Evolutionary conservation across 2,888 invertebrate genomes (phyloP), one percentile per base, ranked within the genome.

Genomic region (Ephialtes manifestator): DNA sequence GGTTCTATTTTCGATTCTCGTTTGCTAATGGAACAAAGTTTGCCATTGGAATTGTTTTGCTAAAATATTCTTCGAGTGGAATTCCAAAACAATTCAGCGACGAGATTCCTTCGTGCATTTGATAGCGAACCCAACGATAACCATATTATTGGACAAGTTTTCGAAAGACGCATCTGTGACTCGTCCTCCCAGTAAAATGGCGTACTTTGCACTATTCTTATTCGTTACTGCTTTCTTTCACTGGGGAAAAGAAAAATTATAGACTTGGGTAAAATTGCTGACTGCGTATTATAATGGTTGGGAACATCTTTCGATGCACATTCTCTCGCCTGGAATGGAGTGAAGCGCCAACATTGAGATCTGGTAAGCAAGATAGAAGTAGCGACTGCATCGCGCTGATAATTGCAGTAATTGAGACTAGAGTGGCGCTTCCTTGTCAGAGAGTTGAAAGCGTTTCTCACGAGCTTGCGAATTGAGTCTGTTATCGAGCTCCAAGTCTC

Each of bases 341-440:
- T 46, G 74, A 80, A 58, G 55, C 20, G 13, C 77, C 48, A 31
- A 5, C 53, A 31, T 2, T 24, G 46, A 71, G 63, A 71, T 51
- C 31, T 28, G 20, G 18, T 20, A 58, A 67, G 43, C 67, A 48
- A 67, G 72, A 58, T 48, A 77, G 65, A 48, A 48, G 43, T 4
- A 35, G 39, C 10, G 18, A 28, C 35, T 58, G 28, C 28, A 43
- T 65, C 18, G 67, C 79, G 46, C 81, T 84, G 77, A 77, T 81
- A 84, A 84, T 81, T 84, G 77, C 77, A 43, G 76, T 81, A 84
- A 84, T 84, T 84, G 84, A 81, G 72, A 81, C 72, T 39, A 20
- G 51, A 81, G 77, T 81, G 68, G 74, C 4, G 60, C 53, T 78
- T 31, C 31, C 72, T 72, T 43, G 18, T 74, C 51, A 39, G n/a